Percentiles rank a stretch among this genome's conserved stretches.
Evolutionary conservation across 2,113 vertebrate species (phyloP).

Genomic region (Panthera leo): DNA sequence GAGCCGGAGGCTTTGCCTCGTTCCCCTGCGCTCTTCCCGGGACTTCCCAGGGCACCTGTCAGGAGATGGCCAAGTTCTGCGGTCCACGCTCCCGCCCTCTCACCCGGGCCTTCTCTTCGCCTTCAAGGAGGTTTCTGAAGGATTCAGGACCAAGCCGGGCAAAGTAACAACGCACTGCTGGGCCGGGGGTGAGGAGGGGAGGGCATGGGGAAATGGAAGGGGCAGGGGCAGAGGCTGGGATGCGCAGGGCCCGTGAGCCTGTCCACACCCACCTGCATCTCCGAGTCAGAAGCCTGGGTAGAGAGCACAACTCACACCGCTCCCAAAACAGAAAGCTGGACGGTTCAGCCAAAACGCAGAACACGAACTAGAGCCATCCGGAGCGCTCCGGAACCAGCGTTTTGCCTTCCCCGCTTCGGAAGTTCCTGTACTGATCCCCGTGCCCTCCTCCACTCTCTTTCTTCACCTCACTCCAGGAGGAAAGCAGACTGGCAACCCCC

Average conservation of each 20-base stretch:
- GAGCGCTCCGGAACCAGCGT: neutral
- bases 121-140: neutral
- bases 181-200: neutral
- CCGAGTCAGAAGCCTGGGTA: neutral
- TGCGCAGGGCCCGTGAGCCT: neutral
- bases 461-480: neutral
- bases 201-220: accelerated
- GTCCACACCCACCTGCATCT: neutral
- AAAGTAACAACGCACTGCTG: neutral
- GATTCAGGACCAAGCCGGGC: neutral
- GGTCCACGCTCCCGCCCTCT: too few relatives aligned
- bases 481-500: neutral
- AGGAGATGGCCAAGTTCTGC: neutral
- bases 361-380: neutral
- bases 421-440: too few relatives aligned
- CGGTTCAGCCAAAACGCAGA: neutral
- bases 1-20: neutral
- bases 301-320: accelerated
- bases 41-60: neutral
- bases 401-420: neutral
- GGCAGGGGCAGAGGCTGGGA: neutral
- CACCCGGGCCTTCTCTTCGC: neutral
- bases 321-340: neutral
- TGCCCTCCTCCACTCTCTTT: neutral
- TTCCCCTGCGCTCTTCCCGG: neutral